phyloP scores from a whole-genome alignment of 2,113 vertebrate species.

The Dolichallabes microphthalmus region DNA sequence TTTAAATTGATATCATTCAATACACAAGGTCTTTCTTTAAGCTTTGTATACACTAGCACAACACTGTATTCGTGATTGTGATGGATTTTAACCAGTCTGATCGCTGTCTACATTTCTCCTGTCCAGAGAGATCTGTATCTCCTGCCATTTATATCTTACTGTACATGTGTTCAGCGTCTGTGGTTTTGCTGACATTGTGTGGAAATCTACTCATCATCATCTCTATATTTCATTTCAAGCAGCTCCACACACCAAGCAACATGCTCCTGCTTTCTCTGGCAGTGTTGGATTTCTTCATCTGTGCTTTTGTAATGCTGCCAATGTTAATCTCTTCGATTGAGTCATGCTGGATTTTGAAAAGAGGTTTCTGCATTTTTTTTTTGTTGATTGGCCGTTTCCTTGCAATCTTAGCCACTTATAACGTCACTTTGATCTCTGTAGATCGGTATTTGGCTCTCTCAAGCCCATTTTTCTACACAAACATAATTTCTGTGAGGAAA shows the following conservation, averaged over 20 bases:
- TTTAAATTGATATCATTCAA: too few relatives aligned
- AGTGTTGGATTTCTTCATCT: constrained; percentile 19
- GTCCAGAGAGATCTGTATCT: too few relatives aligned
- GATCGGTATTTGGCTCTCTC: constrained; percentile 48
- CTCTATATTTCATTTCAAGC: too few relatives aligned
- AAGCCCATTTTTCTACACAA: constrained; percentile 42
- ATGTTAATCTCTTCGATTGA: constrained; percentile 44
- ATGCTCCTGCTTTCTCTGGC: not conserved
- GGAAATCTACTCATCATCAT: too few relatives aligned
- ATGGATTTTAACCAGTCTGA: too few relatives aligned
- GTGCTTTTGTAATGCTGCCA: constrained; percentile 69
- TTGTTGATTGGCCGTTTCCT: constrained; percentile 15
- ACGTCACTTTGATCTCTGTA: constrained; percentile 37
- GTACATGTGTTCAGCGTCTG: too few relatives aligned
- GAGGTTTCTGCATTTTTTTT: constrained; percentile 21
- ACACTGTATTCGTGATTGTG: too few relatives aligned
- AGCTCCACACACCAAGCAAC: too few relatives aligned
- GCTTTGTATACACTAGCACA: not conserved
- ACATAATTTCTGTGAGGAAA: constrained; percentile 12
- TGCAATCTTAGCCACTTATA: not conserved
- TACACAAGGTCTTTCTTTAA: too few relatives aligned
- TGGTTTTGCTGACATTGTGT: too few relatives aligned
- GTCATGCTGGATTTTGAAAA: constrained; percentile 40
- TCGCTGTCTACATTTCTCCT: too few relatives aligned
- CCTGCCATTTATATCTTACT: too few relatives aligned